A percentile compares a stretch with the other conserved stretches of the same genome.
These are phyloP conservation scores for Trachymyrmex cornetzi DNA, from an alignment of 1,140 invertebrate genomes.

Conservation along the genomic window DNA sequence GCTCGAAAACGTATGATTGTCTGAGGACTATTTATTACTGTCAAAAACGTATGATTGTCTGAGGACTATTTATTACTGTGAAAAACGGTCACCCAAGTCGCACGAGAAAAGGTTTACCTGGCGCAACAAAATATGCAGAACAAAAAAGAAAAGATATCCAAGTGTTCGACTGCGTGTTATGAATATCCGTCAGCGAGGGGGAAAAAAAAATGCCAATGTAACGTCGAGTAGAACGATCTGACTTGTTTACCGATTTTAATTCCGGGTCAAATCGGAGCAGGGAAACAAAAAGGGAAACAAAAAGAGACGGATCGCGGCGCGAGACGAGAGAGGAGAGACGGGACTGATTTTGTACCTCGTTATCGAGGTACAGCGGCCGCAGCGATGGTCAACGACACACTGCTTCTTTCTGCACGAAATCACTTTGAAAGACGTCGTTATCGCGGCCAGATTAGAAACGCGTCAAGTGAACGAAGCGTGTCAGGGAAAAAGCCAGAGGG, in stretches of 20 bases:
- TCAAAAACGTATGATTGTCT: not conserved
- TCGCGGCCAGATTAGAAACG: slow-evolving; percentile 70
- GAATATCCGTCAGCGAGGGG: not conserved
- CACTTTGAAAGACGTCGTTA: slow-evolving; percentile 69
- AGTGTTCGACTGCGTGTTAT: not conserved
- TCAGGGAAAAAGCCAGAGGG: not conserved
- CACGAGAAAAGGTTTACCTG: not conserved
- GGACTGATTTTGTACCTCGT: slow-evolving; percentile 42
- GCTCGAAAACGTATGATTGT: slow-evolving; percentile 21
- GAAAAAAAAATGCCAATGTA: not conserved
- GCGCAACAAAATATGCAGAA: not conserved
- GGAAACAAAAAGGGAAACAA: not conserved
- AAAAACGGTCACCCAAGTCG: too few species aligned
- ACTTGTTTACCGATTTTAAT: not conserved
- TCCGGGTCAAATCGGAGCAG: not conserved
- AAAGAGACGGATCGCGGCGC: not conserved
- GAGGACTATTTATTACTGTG: not conserved
- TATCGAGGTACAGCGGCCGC: slow-evolving; percentile 62
- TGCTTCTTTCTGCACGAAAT: slow-evolving; percentile 57
- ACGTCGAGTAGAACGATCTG: not conserved
- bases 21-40: not conserved
- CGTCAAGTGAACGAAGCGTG: slow-evolving; percentile 32
- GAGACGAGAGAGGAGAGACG: slow-evolving; percentile 22
- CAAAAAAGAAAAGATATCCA: not conserved
- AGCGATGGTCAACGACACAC: slow-evolving; percentile 72